Percentiles rank a stretch among this genome's conserved stretches.
Evolutionary conservation across 2,113 vertebrate genomes (phyloP).

Genomic region (Egretta garzetta): DNA sequence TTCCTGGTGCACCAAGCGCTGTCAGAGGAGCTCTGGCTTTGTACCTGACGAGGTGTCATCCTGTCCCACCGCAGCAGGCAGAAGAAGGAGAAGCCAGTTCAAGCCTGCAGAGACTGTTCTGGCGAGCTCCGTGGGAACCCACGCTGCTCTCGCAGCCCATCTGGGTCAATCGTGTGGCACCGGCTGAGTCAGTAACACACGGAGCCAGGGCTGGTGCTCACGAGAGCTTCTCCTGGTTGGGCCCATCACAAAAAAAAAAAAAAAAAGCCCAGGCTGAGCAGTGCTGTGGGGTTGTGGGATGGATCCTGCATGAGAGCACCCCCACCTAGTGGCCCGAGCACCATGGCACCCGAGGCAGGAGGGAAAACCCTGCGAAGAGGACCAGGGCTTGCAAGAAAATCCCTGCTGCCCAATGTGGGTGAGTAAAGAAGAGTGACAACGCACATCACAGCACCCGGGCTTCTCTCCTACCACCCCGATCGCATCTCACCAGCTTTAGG

Average conservation of each 20-base stretch:
- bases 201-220: rapidly evolving
- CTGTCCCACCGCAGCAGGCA: neutral
- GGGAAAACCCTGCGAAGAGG: neutral
- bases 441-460: rapidly evolving
- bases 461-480: neutral
- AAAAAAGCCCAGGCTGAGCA: neutral
- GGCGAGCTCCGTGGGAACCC: rapidly evolving
- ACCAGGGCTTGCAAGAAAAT: neutral
- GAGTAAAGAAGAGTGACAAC: rapidly evolving
- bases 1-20: rapidly evolving
- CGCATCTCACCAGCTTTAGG: neutral
- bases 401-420: rapidly evolving
- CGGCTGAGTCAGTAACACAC: rapidly evolving
- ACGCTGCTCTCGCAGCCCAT: rapidly evolving
- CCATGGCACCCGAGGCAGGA: neutral
- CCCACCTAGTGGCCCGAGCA: constrained; percentile 34
- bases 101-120: neutral
- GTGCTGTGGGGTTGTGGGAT: rapidly evolving
- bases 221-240: neutral
- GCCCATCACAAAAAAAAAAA: rapidly evolving
- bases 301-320: neutral
- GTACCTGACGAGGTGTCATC: neutral
- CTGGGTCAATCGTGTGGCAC: neutral
- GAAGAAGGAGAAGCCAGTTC: neutral
- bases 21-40: neutral